These are phyloP conservation scores for Alethe diademata DNA, from an alignment of 2,113 vertebrate species.

Conservation along the genomic window DNA sequence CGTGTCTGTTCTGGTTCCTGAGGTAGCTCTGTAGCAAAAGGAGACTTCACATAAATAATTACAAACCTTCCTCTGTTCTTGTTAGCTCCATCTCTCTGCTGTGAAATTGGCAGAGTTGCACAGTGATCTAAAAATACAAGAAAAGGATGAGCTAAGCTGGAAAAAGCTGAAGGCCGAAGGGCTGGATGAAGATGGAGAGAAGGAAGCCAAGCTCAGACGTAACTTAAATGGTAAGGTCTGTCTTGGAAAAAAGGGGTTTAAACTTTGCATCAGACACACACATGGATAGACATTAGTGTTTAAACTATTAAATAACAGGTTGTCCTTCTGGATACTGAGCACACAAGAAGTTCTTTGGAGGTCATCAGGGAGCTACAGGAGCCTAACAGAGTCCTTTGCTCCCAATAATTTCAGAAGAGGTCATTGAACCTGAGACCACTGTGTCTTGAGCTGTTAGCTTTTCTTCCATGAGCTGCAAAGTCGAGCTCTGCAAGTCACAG, in stretches of 20 bases:
- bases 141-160: constrained; percentile 93
- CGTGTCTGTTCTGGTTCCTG: neutral
- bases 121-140: constrained; percentile 93
- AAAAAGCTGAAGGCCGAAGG: constrained; percentile 93
- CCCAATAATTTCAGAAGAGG: neutral
- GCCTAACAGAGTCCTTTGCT: neutral
- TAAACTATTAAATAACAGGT: neutral
- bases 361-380: neutral
- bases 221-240: constrained; percentile 46
- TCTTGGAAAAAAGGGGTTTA: constrained; percentile 56
- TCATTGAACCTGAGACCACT: neutral
- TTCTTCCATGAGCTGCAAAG: neutral
- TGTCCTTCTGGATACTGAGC: neutral
- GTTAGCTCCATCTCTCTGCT: constrained; percentile 84
- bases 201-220: constrained; percentile 85
- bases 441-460: neutral
- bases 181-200: constrained; percentile 88
- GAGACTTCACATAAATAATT: neutral
- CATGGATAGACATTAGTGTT: neutral
- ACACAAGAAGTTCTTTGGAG: neutral
- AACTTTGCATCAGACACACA: neutral
- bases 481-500: neutral
- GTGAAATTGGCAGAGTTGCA: constrained; percentile 89
- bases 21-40: neutral
- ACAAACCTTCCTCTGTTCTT: neutral